Base-by-base conservation (phyloP, 35 echinoderm and acorn worm genomes). In the Patiria miniata region DNA sequence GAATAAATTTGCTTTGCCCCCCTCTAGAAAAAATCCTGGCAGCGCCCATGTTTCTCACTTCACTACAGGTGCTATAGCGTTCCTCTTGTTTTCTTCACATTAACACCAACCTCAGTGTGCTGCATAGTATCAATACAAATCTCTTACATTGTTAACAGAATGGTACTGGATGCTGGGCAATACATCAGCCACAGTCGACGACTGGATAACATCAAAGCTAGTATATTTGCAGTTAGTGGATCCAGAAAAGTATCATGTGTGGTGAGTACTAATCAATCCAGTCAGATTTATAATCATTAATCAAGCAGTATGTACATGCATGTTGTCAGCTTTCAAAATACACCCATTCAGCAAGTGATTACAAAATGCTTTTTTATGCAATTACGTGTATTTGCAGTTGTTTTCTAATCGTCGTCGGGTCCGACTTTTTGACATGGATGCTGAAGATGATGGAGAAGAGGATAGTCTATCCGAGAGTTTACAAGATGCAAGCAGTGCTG, bases 351-450 rank as follows among this genome's bases (percentile, higher is more conserved):
- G 3, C 7, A 7, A 68, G n/a, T 6, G 4, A 36, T 6, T 4
- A 4, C 33, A 68, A 5, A 7, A 18, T 6, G 33, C 5, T 68
- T 6, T 47, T n/a, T 47, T 47, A 4, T 47, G 33, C 61, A 22
- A 68, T 68, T 6, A 4, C 61, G 61, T 52, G 78, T 82, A 52
- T 78, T 7, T 83, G 10, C 76, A 99, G 96, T 52, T 99, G 59
- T 99, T 99, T 76, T 89, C 86, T 2, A 99, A 94, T 85, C 81
- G 86, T 39, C 86, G 96, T 18, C 39, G 96, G 44, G 87, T 99
- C 3, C 77, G 96, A 15, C 82, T 99, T 19, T 99, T 99, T 87
- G 96, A 99, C 59, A 99, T 99, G 96, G 96, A 99, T 81, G 90
- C 96, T 23, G 96, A 99, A 52, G 95, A 95, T 61, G 91, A 96